Evolutionary conservation across 2,113 vertebrate genomes (phyloP).

Genomic region (Plectropomus leopardus): DNA sequence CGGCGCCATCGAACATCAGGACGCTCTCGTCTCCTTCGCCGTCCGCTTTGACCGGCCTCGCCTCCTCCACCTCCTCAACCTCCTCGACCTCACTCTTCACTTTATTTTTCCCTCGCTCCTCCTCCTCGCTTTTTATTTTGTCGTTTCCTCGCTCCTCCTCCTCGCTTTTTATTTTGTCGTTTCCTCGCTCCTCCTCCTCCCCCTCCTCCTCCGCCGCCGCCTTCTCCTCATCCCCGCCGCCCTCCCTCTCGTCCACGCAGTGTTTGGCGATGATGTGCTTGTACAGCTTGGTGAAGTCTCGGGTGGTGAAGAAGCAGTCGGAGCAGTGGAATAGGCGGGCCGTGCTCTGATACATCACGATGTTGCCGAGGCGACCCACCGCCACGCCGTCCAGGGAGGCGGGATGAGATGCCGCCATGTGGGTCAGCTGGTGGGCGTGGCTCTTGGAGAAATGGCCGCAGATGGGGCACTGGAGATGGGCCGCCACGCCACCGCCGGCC

Average conservation of each 20-base stretch:
- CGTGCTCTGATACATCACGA: constrained; percentile 72
- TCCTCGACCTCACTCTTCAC: background rate
- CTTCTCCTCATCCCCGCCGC: background rate
- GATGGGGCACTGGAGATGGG: constrained; percentile 68
- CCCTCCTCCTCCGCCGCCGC: background rate
- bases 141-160: too few species aligned
- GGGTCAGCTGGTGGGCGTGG: constrained; percentile 73
- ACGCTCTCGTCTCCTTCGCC: background rate
- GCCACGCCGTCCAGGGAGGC: constrained; percentile 39
- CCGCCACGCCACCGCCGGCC: constrained; percentile 7
- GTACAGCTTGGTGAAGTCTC: constrained; percentile 73
- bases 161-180: too few species aligned
- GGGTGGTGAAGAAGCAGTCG: constrained; percentile 69
- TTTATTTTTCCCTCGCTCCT: background rate
- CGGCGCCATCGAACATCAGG: constrained; percentile 24
- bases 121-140: too few species aligned
- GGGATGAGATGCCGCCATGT: constrained; percentile 69
- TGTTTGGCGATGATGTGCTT: constrained; percentile 72
- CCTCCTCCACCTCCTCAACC: too few species aligned
- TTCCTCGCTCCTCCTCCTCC: too few species aligned
- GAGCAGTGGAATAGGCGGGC: constrained; percentile 75
- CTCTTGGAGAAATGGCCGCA: constrained; percentile 71
- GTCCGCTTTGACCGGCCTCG: background rate
- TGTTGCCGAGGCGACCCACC: constrained; percentile 74
- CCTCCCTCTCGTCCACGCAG: constrained; percentile 55